A percentile compares a stretch with the other conserved stretches of the same genome.
These are phyloP conservation scores for Chorisops tibialis DNA, from an alignment of 2,888 invertebrate species.

Conservation along the genomic window DNA sequence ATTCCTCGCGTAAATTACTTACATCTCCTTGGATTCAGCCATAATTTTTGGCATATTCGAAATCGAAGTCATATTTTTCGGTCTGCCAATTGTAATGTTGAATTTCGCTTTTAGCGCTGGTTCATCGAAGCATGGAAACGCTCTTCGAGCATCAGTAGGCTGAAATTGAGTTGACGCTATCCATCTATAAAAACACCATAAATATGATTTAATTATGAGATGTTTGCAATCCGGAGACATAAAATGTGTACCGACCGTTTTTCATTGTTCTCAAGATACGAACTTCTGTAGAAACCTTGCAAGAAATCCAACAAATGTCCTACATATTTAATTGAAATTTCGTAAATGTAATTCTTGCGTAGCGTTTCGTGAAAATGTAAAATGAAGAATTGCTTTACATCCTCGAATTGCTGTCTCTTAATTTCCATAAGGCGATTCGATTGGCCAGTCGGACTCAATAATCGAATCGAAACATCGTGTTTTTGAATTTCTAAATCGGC, in stretches of 20 bases:
- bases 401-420: conserved; percentile 56
- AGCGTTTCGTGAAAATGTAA: conserved; percentile 61
- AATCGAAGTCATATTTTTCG: conserved; percentile 67
- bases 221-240: not conserved
- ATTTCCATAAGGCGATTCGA: conserved; percentile 42
- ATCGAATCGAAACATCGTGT: conserved; percentile 55
- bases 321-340: conserved; percentile 65
- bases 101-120: conserved; percentile 79
- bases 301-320: conserved; percentile 73
- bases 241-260: conserved; percentile 59
- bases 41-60: conserved; percentile 69
- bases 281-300: conserved; percentile 80
- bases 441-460: conserved; percentile 32
- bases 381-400: conserved; percentile 66
- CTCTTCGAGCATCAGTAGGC: conserved; percentile 74
- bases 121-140: conserved; percentile 87
- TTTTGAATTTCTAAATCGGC: conserved; percentile 65
- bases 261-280: conserved; percentile 66
- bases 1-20: conserved; percentile 37
- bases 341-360: conserved; percentile 60
- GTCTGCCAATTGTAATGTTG: conserved; percentile 71
- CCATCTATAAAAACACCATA: conserved; percentile 59
- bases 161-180: conserved; percentile 80
- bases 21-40: conserved; percentile 40
- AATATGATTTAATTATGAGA: not conserved